These are phyloP conservation scores for Otocyon megalotis DNA, from an alignment of 2,113 vertebrate species.

Conservation along the genomic window DNA sequence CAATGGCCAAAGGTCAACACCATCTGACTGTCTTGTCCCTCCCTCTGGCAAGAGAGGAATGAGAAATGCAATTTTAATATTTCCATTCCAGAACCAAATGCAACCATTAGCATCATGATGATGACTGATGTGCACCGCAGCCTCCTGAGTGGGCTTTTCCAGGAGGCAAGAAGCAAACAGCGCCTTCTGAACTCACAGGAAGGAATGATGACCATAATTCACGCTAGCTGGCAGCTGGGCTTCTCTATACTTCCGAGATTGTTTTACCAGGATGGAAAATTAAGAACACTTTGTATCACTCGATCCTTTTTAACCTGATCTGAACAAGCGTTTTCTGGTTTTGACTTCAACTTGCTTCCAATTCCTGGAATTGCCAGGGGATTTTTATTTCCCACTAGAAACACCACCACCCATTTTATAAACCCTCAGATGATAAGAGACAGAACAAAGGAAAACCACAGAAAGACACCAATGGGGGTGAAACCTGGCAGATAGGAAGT, in stretches of 20 bases:
- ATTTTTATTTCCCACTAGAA: not conserved
- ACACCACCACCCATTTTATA: not conserved
- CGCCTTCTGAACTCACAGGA: not conserved
- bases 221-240: too few relatives aligned
- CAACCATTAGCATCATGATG: not conserved
- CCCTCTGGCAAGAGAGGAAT: not conserved
- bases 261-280: not conserved
- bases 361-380: not conserved
- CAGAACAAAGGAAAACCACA: not conserved
- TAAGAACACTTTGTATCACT: not conserved
- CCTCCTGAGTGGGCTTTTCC: not conserved
- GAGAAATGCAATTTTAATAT: not conserved
- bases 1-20: not conserved
- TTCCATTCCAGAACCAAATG: not conserved
- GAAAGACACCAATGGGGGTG: too few relatives aligned
- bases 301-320: not conserved
- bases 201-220: not conserved
- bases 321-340: not conserved
- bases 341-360: not conserved
- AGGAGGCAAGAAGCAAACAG: not conserved
- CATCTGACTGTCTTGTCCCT: not conserved
- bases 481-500: not conserved
- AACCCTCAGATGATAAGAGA: not conserved
- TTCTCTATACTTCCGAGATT: not conserved
- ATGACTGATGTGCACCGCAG: rapidly evolving